Conservation (phyloP, 64 coral and sea anemone genomes). For the Dendronephthya gigantea region DNA sequence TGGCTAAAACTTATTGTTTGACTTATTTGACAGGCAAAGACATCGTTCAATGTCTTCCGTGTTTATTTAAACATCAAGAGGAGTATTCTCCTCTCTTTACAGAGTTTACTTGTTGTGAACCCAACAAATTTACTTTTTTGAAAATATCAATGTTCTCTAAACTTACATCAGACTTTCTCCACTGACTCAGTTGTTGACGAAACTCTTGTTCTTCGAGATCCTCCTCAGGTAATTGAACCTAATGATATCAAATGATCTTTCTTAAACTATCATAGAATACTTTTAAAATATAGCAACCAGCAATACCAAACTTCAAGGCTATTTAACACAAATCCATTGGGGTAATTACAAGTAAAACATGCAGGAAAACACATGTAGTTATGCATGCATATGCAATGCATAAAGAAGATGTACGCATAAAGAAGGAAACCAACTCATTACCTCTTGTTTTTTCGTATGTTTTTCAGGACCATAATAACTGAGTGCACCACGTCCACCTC, state of each 20-base stretch:
- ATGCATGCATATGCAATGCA: too few relatives aligned
- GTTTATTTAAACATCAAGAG: background rate
- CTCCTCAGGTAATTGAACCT: conserved; percentile 57
- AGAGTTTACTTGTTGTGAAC: background rate
- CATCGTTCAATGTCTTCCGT: too few relatives aligned
- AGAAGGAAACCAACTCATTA: background rate
- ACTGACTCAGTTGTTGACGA: conserved; percentile 72
- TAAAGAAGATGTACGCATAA: background rate
- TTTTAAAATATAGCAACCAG: too few relatives aligned
- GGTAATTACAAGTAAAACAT: too few relatives aligned
- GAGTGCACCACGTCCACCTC: conserved; percentile 82
- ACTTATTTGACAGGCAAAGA: too few relatives aligned
- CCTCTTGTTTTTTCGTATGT: conserved; percentile 62
- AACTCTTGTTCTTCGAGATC: conserved; percentile 79
- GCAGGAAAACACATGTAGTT: too few relatives aligned
- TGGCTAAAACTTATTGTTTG: too few relatives aligned
- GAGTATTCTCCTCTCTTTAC: background rate
- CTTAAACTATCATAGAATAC: too few relatives aligned
- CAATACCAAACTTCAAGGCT: too few relatives aligned
- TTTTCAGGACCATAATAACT: conserved; percentile 84
- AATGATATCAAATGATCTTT: too few relatives aligned
- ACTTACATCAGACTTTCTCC: conserved; percentile 68
- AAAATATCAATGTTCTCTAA: background rate
- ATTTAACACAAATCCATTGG: too few relatives aligned
- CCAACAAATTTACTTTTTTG: background rate